phyloP scores from a whole-genome alignment of 2,113 vertebrate genomes.

The Bubalus kerabau region DNA sequence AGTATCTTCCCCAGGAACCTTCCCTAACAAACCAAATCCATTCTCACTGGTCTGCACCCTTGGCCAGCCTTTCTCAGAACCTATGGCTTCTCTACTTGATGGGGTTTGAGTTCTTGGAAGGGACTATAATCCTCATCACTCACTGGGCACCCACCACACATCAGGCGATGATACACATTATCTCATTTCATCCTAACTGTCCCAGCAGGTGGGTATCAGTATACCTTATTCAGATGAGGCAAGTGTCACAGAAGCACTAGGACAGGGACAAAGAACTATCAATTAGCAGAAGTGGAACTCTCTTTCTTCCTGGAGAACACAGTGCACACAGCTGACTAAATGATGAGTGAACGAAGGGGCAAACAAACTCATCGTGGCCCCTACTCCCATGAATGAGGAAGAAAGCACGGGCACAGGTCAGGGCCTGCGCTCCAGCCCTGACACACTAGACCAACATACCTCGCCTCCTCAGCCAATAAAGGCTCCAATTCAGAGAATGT shows the following conservation, averaged over 20 bases:
- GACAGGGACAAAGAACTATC: background rate
- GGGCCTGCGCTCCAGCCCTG: background rate
- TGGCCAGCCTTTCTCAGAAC: background rate
- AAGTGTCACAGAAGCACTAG: background rate
- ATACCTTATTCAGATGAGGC: background rate
- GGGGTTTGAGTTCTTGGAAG: background rate
- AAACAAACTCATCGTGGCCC: background rate
- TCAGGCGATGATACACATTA: background rate
- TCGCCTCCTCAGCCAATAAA: background rate
- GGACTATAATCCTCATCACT: background rate
- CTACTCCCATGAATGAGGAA: background rate
- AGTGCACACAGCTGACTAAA: background rate
- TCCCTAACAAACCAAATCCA: constrained; percentile 22
- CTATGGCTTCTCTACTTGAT: background rate
- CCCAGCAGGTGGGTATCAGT: background rate
- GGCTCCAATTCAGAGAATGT: background rate
- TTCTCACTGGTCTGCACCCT: background rate
- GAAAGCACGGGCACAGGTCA: background rate
- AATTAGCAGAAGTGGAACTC: background rate
- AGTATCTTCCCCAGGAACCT: background rate
- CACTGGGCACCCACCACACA: background rate
- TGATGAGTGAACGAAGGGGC: background rate
- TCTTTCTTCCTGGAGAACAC: background rate
- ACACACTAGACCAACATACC: background rate
- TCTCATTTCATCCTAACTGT: background rate